Percentiles rank a stretch among this genome's conserved stretches.
phyloP scores from a whole-genome alignment of 2,888 invertebrate genomes.

The Meta bourneti region DNA sequence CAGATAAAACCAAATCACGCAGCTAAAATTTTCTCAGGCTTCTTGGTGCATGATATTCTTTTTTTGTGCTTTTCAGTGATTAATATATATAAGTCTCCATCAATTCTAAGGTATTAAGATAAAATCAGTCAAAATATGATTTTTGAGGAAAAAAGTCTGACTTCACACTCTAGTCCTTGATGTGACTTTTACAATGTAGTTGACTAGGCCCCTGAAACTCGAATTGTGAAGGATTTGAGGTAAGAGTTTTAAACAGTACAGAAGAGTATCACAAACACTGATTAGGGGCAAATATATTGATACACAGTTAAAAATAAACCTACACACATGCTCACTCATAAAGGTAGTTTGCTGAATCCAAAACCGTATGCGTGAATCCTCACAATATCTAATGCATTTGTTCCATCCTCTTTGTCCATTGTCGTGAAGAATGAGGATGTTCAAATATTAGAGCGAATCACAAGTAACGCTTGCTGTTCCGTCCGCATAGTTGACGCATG shows the following conservation, averaged over 20 bases:
- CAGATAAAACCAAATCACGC: constrained; percentile 18
- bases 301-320: constrained; percentile 65
- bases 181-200: constrained; percentile 46
- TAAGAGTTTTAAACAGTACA: constrained; percentile 52
- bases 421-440: constrained; percentile 47
- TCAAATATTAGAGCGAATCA: constrained; percentile 24
- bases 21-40: not conserved
- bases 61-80: constrained; percentile 38
- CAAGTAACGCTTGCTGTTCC: constrained; percentile 7
- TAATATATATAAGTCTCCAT: constrained; percentile 8
- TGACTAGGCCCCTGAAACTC: constrained; percentile 70
- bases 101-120: constrained; percentile 45
- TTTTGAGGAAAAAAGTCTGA: constrained; percentile 43
- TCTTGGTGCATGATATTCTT: constrained; percentile 26
- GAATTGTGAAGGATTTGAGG: constrained; percentile 68
- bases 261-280: constrained; percentile 66
- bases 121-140: constrained; percentile 56
- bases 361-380: constrained; percentile 20
- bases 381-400: constrained; percentile 43
- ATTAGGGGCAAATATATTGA: constrained; percentile 60
- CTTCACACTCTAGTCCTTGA: constrained; percentile 7
- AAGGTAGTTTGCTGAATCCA: constrained; percentile 23
- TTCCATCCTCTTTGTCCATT: constrained; percentile 44
- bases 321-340: constrained; percentile 47
- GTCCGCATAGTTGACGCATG: not conserved